These are phyloP conservation scores for Eleutherodactylus coqui DNA, from an alignment of 2,797 vertebrate genomes.

Conservation along the genomic window DNA sequence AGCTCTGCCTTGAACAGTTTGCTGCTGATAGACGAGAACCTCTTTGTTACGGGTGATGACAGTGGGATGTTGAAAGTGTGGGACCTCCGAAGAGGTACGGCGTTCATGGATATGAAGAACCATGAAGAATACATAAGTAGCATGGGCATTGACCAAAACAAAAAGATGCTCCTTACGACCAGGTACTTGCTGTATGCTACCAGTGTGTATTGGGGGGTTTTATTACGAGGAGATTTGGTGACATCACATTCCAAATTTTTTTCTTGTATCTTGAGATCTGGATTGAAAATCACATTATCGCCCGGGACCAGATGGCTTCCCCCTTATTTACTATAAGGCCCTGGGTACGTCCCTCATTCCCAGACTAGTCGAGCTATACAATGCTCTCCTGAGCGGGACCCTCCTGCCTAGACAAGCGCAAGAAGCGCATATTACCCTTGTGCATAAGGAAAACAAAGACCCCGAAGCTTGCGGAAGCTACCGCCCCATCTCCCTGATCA, in stretches of 20 bases:
- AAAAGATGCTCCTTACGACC: slow-evolving; percentile 87
- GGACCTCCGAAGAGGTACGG: slow-evolving; percentile 87
- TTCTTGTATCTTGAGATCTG: too few relatives aligned
- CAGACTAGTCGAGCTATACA: too few relatives aligned
- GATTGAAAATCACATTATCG: too few relatives aligned
- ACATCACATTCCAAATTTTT: neutral
- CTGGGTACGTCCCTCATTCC: too few relatives aligned
- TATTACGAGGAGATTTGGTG: neutral
- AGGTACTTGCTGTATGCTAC: slow-evolving; percentile 75
- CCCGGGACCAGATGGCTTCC: too few relatives aligned
- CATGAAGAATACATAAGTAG: slow-evolving; percentile 95
- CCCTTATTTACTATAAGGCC: too few relatives aligned
- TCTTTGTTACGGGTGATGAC: slow-evolving; percentile 92
- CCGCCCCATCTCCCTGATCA: too few relatives aligned
- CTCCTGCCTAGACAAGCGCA: too few relatives aligned
- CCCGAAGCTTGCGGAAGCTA: too few relatives aligned
- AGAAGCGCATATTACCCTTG: too few relatives aligned
- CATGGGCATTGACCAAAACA: slow-evolving; percentile 83
- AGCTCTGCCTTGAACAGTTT: slow-evolving; percentile 85
- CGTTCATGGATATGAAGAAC: slow-evolving; percentile 88
- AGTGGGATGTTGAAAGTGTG: slow-evolving; percentile 87
- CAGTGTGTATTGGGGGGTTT: neutral
- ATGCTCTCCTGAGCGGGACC: too few relatives aligned
- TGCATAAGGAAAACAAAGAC: too few relatives aligned
- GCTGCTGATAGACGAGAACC: slow-evolving; percentile 86